Base-by-base conservation (phyloP, 2,113 vertebrate genomes). In the Boleophthalmus pectinirostris region DNA sequence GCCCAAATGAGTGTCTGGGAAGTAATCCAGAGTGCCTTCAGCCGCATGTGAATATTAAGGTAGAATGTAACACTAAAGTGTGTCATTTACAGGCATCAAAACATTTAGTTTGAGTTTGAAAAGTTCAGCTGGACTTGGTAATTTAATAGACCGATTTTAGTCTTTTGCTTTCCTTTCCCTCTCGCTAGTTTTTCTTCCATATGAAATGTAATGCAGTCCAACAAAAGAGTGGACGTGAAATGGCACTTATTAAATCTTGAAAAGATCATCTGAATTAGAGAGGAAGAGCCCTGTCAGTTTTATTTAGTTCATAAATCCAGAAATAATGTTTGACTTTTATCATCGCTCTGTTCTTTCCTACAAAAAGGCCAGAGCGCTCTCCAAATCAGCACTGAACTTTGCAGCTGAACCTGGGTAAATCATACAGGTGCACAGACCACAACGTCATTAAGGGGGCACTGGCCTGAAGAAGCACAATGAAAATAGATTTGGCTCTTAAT, bases 1-100 rank as follows among this genome's bases (percentile, higher is more conserved):
- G 85, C 79, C 78, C 81, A 82, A 90, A 89, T 86, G 82, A 90
- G 84, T 78, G 66, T 85, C 84, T 38, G 38, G 60, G 68, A 60
- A 49, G 63, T 81, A 81, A 49, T 15, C 21, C 54, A 57, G 21
- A 65, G 47, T 35, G 66, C 71, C 23, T 68, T n/a, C 7, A 49
- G 70, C 23, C 72, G 61, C 57, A 53, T 64, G 58, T 56, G 45
- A 58, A 58, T 73, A 63, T 68, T 67, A 38, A 38, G 38, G 54
- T 25, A 25, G 60, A 49, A 16, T 66, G 29, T 15, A 61, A 16
- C 15, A 18, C 25, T 25, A 14, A 60, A 29, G 23, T 60, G 23
- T 16, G 24, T 24, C 23, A 60, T 15, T 29, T 29, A 12, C 57
- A 4, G 23, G 14, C 23, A 12, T 16, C 29, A 63, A 63, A 33